These are phyloP conservation scores for Falco novaeseelandiae DNA, from an alignment of 2,797 vertebrate species.

Conservation along the genomic window DNA sequence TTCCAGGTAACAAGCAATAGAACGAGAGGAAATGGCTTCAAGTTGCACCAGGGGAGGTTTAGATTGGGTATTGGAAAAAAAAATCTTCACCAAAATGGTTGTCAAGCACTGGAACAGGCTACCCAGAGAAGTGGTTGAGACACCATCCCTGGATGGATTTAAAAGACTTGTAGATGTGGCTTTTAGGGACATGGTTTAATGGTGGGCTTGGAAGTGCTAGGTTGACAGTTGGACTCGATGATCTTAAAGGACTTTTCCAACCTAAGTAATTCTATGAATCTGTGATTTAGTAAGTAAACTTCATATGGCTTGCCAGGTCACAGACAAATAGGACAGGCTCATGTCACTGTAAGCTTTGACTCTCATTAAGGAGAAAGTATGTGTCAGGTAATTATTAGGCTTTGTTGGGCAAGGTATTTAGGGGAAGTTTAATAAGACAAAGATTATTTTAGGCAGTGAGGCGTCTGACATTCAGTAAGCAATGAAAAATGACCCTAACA, in stretches of 20 bases:
- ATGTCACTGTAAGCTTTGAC: slow-evolving; percentile 11
- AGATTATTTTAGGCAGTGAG: neutral
- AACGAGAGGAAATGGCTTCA: too few species aligned
- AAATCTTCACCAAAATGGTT: too few species aligned
- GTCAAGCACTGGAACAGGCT: too few species aligned
- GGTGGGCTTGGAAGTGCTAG: neutral
- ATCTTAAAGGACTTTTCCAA: neutral
- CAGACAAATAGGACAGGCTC: slow-evolving; percentile 45
- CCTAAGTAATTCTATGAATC: neutral
- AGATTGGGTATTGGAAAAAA: too few species aligned
- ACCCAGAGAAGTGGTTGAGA: too few species aligned
- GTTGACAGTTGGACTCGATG: neutral
- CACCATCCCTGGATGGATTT: too few species aligned
- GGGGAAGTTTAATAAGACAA: slow-evolving; percentile 35
- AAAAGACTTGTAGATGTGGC: too few species aligned
- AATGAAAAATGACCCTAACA: neutral
- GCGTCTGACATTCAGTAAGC: neutral
- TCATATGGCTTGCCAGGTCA: slow-evolving; percentile 17
- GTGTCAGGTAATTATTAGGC: slow-evolving; percentile 40
- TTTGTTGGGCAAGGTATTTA: slow-evolving; percentile 24
- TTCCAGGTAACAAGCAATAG: too few species aligned
- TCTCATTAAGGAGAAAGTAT: slow-evolving; percentile 30
- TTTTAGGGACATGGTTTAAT: neutral
- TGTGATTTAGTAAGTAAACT: slow-evolving; percentile 33
- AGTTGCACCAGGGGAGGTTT: too few species aligned